A percentile compares a stretch with the other conserved stretches of the same genome.
Evolutionary conservation across 2,797 vertebrate genomes (phyloP).

Genomic region (Chrosomus eos): DNA sequence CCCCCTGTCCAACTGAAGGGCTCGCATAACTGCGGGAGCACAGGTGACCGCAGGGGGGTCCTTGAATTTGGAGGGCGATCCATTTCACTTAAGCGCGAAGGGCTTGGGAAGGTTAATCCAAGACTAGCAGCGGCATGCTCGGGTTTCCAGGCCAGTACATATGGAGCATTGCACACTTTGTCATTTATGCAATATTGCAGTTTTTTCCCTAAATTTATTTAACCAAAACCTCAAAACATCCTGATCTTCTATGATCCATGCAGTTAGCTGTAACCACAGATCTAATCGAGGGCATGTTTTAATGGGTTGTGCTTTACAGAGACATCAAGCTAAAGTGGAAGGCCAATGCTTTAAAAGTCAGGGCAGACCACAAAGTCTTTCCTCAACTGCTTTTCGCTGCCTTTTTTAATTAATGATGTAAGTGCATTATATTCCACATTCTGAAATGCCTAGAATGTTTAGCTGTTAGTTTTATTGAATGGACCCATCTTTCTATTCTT

Average conservation of each 20-base stretch:
- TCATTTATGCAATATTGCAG: slow-evolving; percentile 14
- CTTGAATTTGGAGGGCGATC: slow-evolving; percentile 57
- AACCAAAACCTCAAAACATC: slow-evolving; percentile 37
- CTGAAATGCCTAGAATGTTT: background rate
- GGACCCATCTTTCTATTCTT: background rate
- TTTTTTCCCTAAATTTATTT: background rate
- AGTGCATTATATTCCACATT: slow-evolving; percentile 70
- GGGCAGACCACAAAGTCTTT: slow-evolving; percentile 62
- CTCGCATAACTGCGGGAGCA: slow-evolving; percentile 13
- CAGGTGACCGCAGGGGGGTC: slow-evolving; percentile 40
- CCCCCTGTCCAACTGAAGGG: background rate
- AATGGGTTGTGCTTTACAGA: slow-evolving; percentile 61
- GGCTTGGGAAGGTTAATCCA: slow-evolving; percentile 67
- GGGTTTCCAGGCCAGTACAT: slow-evolving; percentile 61
- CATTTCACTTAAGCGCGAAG: slow-evolving; percentile 66
- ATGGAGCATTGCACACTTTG: slow-evolving; percentile 46
- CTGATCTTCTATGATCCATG: slow-evolving; percentile 41
- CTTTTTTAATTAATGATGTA: slow-evolving; percentile 75
- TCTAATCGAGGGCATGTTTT: slow-evolving; percentile 60
- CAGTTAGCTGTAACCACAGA: slow-evolving; percentile 59
- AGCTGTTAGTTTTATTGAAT: background rate
- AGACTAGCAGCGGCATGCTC: slow-evolving; percentile 59
- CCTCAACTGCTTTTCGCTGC: slow-evolving; percentile 64
- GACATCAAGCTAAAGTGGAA: slow-evolving; percentile 62
- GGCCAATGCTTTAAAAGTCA: slow-evolving; percentile 56